A percentile compares a stretch with the other conserved stretches of the same genome.
phyloP scores from a whole-genome alignment of 2,888 invertebrate genomes.

The Chloromyia formosa region DNA sequence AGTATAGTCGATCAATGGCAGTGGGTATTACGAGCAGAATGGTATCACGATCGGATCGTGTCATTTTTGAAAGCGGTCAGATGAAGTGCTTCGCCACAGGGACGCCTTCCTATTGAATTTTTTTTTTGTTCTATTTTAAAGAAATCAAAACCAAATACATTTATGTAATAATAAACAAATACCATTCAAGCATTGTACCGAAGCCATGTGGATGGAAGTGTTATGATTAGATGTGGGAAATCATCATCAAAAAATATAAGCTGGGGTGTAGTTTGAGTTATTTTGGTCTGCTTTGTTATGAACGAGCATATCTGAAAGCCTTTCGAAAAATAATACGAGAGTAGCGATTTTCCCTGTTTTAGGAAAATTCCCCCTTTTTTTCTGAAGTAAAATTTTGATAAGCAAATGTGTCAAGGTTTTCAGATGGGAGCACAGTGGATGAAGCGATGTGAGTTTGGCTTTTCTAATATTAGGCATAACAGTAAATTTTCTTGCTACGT shows the following conservation, averaged over 20 bases:
- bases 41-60: no score
- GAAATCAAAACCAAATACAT: conserved; percentile 3
- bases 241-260: conserved; percentile 19
- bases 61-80: no score
- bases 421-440: conserved; percentile 18
- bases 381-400: not conserved
- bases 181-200: conserved; percentile 37
- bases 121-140: no score
- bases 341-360: not conserved
- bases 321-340: not conserved
- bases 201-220: conserved; percentile 41
- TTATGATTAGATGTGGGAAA: conserved; percentile 13
- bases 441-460: not conserved
- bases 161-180: conserved; percentile 18
- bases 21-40: no score
- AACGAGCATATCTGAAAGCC: conserved; percentile 14
- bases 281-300: conserved; percentile 31
- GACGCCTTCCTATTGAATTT: no score
- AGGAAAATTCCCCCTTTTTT: no score
- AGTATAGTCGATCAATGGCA: no score
- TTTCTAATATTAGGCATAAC: no score
- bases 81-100: no score
- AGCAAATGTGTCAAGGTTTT: conserved; percentile 8
- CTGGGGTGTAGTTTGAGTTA: not conserved
- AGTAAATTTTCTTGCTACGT: no score